Evolutionary conservation across 2,113 vertebrate genomes (phyloP), one percentile per base, ranked within the genome.

Genomic region (Turnix velox): DNA sequence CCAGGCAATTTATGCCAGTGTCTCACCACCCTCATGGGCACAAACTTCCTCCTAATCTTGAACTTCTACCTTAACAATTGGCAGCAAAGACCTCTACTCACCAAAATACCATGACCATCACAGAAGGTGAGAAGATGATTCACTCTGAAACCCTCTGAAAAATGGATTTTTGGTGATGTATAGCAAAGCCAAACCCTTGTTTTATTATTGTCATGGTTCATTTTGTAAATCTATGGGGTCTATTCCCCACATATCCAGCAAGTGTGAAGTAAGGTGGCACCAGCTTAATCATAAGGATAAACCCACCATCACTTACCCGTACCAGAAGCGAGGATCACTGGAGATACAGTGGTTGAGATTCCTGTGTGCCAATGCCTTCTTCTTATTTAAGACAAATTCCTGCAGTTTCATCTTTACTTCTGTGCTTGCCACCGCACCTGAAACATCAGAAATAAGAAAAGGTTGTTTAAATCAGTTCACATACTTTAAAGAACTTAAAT

Each of bases 361-460:
- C 77, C 99, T 97, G 93, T 99, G 99, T 75, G 99, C 99, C 96
- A 99, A 97, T 1, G 99, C 99, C 94, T 99, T 99, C 98, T 99
- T 99, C 93, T 99, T 99, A 94, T 99, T 99, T 79, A 99, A 97
- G 63, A 99, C 99, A 91, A 99, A 99, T 91, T 99, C 99, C 89
- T 99, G 99, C 24, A 99, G 93, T 58, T 99, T 99, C 99, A 99
- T 99, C 98, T 99, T 99, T 71, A 99, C 99, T 96, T 99, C 99
- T 2, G 99, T 99, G 95, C 99, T 99, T 85, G 99, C 99, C 78
- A 99, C 98, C 2, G 99, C 99, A 96, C 99, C 99, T 99, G 96
- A n/a, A 7, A 66, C 5, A 14, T 14, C 48, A 91, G 31, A 57
- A 67, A 49, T 9, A 22, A 31, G n/a, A 57, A 72, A 39, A 57